phyloP scores from a whole-genome alignment of 2,113 vertebrate genomes.

The Cairina moschata region DNA sequence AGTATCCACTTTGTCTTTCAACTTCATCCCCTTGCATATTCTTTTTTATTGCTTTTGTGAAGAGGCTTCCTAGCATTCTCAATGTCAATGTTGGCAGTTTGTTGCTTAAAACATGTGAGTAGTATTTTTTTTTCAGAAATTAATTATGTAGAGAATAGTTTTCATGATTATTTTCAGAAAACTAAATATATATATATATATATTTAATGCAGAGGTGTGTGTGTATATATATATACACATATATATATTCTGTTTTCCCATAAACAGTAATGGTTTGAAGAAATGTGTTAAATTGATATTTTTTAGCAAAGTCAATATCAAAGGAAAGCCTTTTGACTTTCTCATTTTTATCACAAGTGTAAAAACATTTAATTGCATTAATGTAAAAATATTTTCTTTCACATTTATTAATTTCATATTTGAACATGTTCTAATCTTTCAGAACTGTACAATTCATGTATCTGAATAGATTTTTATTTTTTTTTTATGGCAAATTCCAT shows the following conservation, averaged over 20 bases:
- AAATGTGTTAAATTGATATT: neutral
- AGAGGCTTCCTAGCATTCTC: neutral
- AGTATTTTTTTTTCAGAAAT: neutral
- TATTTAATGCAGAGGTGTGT: neutral
- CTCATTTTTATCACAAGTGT: neutral
- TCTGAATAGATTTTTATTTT: neutral
- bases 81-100: neutral
- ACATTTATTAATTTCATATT: neutral
- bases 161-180: neutral
- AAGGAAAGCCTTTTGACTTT: neutral
- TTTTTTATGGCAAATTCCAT: neutral
- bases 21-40: neutral
- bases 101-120: neutral
- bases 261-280: neutral
- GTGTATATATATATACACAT: too few relatives aligned
- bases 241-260: neutral
- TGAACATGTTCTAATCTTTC: neutral
- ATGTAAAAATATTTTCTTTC: constrained; percentile 7
- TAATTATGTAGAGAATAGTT: neutral
- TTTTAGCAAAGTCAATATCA: neutral
- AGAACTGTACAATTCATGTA: neutral
- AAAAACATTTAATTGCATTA: neutral
- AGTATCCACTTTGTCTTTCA: neutral
- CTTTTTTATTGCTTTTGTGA: neutral
- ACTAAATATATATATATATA: too few relatives aligned